Base-by-base conservation (phyloP, 2,888 invertebrate genomes). In the Byasa hedistus region DNA sequence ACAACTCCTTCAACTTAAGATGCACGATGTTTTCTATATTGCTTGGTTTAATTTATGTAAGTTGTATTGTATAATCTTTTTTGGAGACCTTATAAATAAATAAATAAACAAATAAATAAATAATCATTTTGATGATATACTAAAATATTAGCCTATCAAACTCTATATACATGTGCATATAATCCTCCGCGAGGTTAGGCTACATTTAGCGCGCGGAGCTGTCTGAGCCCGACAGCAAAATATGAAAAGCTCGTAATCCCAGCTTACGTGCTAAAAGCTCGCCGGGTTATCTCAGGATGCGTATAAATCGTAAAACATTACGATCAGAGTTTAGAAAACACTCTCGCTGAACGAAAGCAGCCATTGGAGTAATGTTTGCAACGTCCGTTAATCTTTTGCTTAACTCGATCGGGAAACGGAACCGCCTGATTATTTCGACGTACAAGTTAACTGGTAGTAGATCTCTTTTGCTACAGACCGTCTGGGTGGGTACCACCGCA, bases 271-370 rank as follows among this genome's bases (percentile, higher is more conserved):
- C 64, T 67, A 64, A 64, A 67, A 67, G 67, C 67, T 67, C 62
- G 56, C 64, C 59, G 55, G 64, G 59, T 55, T 59, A 61, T 67
- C 67, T 60, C 60, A 67, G 60, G 51, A 63, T 36, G 57, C 67
- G 63, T 44, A 64, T 67, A 67, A 67, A 67, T 67, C 64, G 64
- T 60, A 57, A 57, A 61, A 67, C 67, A 67, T 67, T 57, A 60
- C 55, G 58, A 63, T 63, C 66, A 66, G 23, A 58, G 54, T 62
- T 32, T 21, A 63, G 63, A 19, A 61, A 55, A 66, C 39, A 27
- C 52, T 48, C 48, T 17, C 19, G 21, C 24, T 60, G 10, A 27
- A 8, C n/a, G 36, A 39, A 36, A 57, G 36, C 32, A 21, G 32
- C 21, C 19, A 44, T 44, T 44, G 15, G 17, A 44, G 10, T 32